These are phyloP conservation scores for Crocallis elinguaria DNA, from an alignment of 2,888 invertebrate species.

Conservation along the genomic window DNA sequence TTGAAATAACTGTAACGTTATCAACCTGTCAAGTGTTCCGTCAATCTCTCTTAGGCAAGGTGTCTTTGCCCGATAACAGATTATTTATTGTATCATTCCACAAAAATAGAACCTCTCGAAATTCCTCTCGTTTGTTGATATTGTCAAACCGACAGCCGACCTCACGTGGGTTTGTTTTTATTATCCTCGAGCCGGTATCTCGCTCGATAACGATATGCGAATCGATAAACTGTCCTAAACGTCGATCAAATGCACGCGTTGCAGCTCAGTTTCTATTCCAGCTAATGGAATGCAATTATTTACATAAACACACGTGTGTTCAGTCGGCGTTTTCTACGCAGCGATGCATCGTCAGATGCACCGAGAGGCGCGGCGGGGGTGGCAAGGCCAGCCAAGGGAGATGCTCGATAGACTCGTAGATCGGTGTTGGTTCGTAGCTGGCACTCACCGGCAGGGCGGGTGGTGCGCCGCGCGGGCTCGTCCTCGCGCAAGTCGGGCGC, in stretches of 20 bases:
- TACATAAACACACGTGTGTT: slow-evolving; percentile 66
- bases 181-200: slow-evolving; percentile 66
- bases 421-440: slow-evolving; percentile 38
- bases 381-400: slow-evolving; percentile 19
- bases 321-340: slow-evolving; percentile 34
- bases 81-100: slow-evolving; percentile 65
- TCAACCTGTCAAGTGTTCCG: slow-evolving; percentile 30
- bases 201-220: slow-evolving; percentile 61
- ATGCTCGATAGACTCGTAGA: no score
- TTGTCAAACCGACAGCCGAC: slow-evolving; percentile 51
- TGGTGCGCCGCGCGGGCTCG: slow-evolving; percentile 81
- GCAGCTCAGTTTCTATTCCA: slow-evolving; percentile 1
- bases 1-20: slow-evolving; percentile 31
- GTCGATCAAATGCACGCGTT: slow-evolving; percentile 17
- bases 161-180: slow-evolving; percentile 83
- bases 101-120: slow-evolving; percentile 72
- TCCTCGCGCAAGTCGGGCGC: slow-evolving; percentile 58
- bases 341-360: slow-evolving; percentile 27
- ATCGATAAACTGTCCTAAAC: slow-evolving; percentile 47
- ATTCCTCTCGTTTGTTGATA: slow-evolving; percentile 63
- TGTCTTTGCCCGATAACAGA: slow-evolving; percentile 79
- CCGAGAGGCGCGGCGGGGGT: slow-evolving; percentile 25
- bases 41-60: slow-evolving; percentile 45
- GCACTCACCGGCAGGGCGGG: slow-evolving; percentile 88
- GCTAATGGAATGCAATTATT: slow-evolving; percentile 64